These are phyloP conservation scores for Pyrrhosoma nymphula DNA, from an alignment of 2,888 invertebrate genomes.

Conservation along the genomic window DNA sequence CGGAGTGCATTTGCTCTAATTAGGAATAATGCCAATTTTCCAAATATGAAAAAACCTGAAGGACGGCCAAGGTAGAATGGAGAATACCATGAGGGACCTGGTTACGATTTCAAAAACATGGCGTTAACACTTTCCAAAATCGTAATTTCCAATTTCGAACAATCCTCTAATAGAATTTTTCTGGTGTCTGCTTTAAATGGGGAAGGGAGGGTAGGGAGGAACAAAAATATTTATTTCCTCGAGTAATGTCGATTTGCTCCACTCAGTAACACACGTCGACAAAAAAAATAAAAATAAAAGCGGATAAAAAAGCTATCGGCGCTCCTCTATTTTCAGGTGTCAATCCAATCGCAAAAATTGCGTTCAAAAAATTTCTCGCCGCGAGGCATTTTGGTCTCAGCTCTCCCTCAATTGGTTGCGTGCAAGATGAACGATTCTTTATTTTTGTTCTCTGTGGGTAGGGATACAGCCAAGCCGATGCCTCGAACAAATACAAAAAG, in stretches of 20 bases:
- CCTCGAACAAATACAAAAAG: no score
- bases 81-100: not conserved
- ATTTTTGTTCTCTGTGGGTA: not conserved
- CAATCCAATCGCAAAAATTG: conserved; percentile 12
- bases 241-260: not conserved
- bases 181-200: not conserved
- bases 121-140: not conserved
- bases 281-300: not conserved
- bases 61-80: not conserved
- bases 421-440: not conserved
- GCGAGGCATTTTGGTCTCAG: not conserved
- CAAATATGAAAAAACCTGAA: not conserved
- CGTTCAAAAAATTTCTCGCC: not conserved
- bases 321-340: conserved; percentile 1
- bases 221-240: not conserved
- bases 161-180: not conserved
- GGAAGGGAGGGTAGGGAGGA: not conserved
- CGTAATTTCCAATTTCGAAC: not conserved
- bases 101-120: not conserved
- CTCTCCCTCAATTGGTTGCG: conserved; percentile 2
- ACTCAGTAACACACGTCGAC: not conserved
- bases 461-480: not conserved
- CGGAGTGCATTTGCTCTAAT: not conserved
- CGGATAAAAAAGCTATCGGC: not conserved
- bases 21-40: not conserved